Conservation (phyloP, 1,140 invertebrate species). For the Sycophaga agraensis region DNA sequence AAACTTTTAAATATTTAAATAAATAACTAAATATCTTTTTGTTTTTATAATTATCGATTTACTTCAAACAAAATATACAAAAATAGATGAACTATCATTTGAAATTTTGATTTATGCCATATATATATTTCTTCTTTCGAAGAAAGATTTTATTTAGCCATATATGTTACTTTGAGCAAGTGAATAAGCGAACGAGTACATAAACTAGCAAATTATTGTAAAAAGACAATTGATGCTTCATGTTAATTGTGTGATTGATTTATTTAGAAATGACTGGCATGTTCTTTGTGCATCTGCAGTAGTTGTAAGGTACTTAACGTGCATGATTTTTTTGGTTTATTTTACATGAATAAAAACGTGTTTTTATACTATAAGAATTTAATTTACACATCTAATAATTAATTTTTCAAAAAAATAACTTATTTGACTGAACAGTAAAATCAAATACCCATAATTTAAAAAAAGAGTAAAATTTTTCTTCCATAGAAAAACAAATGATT, state of each 20-base stretch:
- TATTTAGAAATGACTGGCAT: conserved; percentile 22
- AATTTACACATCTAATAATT: conserved; percentile 13
- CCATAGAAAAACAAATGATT: no score
- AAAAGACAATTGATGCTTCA: conserved; percentile 26
- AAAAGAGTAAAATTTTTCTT: no score
- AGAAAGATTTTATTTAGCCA: no score
- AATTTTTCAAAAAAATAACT: no score
- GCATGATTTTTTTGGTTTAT: conserved; percentile 38
- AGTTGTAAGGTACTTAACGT: conserved; percentile 37
- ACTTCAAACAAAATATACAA: conserved; percentile 18
- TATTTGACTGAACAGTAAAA: no score
- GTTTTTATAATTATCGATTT: conserved; percentile 7
- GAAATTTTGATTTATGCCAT: conserved; percentile 10
- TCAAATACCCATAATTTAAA: no score
- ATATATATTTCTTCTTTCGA: no score
- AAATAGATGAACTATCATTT: conserved; percentile 22
- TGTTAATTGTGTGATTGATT: conserved; percentile 30
- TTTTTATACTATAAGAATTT: conserved; percentile 30
- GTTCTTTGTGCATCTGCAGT: conserved; percentile 29
- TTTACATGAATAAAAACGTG: conserved; percentile 38
- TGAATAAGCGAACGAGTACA: conserved; percentile 25
- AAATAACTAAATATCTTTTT: conserved; percentile 1
- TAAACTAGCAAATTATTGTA: conserved; percentile 23
- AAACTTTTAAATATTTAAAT: background rate
- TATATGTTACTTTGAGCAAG: conserved; percentile 25